These are phyloP conservation scores for Palythoa heliodiscus DNA, from an alignment of 92 coral and sea anemone genomes.

Conservation along the genomic window DNA sequence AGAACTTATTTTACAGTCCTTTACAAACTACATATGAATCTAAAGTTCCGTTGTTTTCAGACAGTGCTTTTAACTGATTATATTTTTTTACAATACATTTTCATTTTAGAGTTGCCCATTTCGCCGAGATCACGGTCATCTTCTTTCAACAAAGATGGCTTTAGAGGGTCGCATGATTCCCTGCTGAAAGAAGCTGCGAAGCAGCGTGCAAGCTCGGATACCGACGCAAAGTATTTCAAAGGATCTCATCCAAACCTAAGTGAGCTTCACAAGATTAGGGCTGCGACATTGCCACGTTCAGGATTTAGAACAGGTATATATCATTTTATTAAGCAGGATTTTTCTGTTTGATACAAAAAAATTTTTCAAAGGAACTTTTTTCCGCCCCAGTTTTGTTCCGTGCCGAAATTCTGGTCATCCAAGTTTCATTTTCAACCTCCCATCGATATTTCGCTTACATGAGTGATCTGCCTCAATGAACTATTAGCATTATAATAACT, in stretches of 20 bases:
- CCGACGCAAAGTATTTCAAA: conserved; percentile 10
- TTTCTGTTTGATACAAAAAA: too few species aligned
- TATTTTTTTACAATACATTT: background rate
- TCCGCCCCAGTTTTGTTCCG: too few species aligned
- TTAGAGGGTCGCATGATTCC: conserved; percentile 60
- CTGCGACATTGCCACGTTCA: conserved; percentile 72
- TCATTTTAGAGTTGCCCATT: conserved; percentile 53
- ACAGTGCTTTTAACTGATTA: background rate
- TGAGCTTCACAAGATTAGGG: conserved; percentile 67
- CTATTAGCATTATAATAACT: too few species aligned
- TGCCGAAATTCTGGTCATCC: too few species aligned
- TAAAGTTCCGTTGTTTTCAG: background rate
- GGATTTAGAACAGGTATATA: conserved; percentile 79
- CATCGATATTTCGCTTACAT: too few species aligned
- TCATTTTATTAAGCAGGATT: too few species aligned
- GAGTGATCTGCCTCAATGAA: too few species aligned
- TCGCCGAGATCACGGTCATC: conserved; percentile 58
- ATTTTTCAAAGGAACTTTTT: too few species aligned
- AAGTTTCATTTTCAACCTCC: too few species aligned
- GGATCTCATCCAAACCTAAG: conserved; percentile 80
- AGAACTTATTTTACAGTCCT: too few species aligned
- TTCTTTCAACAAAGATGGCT: conserved; percentile 35
- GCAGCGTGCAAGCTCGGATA: background rate
- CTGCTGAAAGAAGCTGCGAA: conserved; percentile 9
- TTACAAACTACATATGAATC: too few species aligned